Base-by-base conservation (phyloP, 2,888 invertebrate species). In the Branchinecta sandiegonensis region DNA sequence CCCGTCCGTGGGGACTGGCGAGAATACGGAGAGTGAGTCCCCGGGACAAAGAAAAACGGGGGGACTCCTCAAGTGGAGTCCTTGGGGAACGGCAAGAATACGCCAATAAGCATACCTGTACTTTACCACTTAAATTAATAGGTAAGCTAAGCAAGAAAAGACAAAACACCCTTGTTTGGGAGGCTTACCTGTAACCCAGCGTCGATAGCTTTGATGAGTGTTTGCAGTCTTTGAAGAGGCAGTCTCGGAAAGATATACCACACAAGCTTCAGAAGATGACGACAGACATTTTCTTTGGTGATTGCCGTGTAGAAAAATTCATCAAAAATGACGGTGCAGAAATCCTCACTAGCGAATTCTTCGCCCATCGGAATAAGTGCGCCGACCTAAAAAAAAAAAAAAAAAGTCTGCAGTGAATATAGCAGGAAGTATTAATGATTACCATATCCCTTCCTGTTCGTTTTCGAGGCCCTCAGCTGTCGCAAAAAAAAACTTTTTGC, bases 291-390 rank as follows among this genome's bases (percentile, higher is more conserved):
- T 75, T 95, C 94, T 71, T 89, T 85, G 1, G 87, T 85, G 17
- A 94, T 80, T 0, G 90, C 90, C 69, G 93, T 92, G 78, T 94
- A 88, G 75, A 96, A 89, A 78, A 95, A 95, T 77, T 94, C 94
- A 78, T 95, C 94, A 80, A 96, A 94, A 65, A 96, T 84, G 1
- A 91, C 90, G 4, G 93, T 93, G 78, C 94, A 94, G 77, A 95
- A 94, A 73, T 94, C 94, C 79, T 94, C 93, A 0, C 90, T 88
- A 72, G 89, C 83, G 76, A 96, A 95, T 78, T 94, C 94, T 72
- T 96, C 95, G 6, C 87, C 85, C 82, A 94, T 86, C 70, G 89
- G 88, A 73, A 94, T 88, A 9, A 96, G 81, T 65, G 90, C 78
- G 0, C 90, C 88, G 23, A 86, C 83, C 84, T 79, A 75, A 47